Conservation (phyloP, 53 echinoderm and acorn worm species). For the Holothuria leucospilota region DNA sequence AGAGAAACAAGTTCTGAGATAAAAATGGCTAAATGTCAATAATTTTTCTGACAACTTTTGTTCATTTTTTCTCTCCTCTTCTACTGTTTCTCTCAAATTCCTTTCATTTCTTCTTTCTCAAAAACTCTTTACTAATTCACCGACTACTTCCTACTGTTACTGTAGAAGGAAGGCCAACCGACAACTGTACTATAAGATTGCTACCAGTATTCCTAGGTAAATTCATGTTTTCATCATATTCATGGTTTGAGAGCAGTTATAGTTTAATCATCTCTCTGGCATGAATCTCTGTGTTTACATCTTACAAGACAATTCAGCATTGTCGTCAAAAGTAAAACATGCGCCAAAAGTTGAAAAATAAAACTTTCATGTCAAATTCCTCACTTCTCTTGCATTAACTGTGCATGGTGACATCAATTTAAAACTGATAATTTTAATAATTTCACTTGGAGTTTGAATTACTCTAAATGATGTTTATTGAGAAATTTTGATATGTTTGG, state of each 20-base stretch:
- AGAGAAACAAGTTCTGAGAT: too few species aligned
- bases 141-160: slow-evolving; percentile 15
- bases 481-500: too few species aligned
- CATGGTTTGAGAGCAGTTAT: slow-evolving; percentile 18
- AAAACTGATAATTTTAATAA: too few species aligned
- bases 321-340: too few species aligned
- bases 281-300: neutral
- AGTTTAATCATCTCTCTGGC: neutral
- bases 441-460: too few species aligned
- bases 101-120: slow-evolving; percentile 20
- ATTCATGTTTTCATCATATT: slow-evolving; percentile 31
- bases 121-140: slow-evolving; percentile 7
- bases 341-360: too few species aligned
- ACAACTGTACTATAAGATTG: slow-evolving; percentile 84
- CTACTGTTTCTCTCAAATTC: slow-evolving; percentile 50
- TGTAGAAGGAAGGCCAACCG: slow-evolving; percentile 78
- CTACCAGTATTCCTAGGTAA: slow-evolving; percentile 58
- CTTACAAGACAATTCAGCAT: too few species aligned
- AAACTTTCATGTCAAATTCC: too few species aligned
- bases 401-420: neutral
- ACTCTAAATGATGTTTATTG: too few species aligned
- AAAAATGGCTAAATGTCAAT: neutral
- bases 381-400: neutral
- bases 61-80: slow-evolving; percentile 11
- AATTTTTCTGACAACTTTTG: neutral